Conservation (phyloP, 2,888 invertebrate species). For the Baronia brevicornis region DNA sequence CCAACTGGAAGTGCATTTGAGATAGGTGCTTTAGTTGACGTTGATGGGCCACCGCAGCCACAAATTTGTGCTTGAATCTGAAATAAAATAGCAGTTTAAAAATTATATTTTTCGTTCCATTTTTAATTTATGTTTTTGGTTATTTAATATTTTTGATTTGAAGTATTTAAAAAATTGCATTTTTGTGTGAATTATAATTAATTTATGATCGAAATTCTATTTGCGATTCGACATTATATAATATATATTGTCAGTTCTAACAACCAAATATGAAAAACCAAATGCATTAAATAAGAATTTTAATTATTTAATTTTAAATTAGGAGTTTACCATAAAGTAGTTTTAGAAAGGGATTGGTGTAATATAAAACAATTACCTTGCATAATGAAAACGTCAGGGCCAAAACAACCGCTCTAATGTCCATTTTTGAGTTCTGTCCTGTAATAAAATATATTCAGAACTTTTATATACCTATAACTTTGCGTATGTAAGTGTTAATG, state of each 20-base stretch:
- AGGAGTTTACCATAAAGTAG: too few relatives aligned
- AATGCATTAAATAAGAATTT: too few relatives aligned
- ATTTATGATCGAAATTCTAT: neutral
- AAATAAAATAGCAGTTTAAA: slow-evolving; percentile 11
- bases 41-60: slow-evolving; percentile 13
- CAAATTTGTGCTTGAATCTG: slow-evolving; percentile 24
- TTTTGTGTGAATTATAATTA: too few relatives aligned
- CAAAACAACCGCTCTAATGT: slow-evolving; percentile 6
- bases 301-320: too few relatives aligned
- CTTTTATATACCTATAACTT: slow-evolving; percentile 12
- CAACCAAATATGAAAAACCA: neutral
- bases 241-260: neutral
- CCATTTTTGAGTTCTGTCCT: slow-evolving; percentile 9
- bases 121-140: too few relatives aligned
- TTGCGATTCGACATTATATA: neutral
- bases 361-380: too few relatives aligned
- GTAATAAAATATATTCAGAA: neutral
- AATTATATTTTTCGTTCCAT: slow-evolving; percentile 25
- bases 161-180: too few relatives aligned
- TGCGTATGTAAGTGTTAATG: slow-evolving; percentile 2
- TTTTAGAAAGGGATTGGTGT: too few relatives aligned
- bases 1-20: slow-evolving; percentile 7
- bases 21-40: slow-evolving; percentile 16
- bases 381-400: slow-evolving; percentile 4
- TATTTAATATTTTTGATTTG: too few relatives aligned